These are phyloP conservation scores for Lathamus discolor DNA, from an alignment of 2,113 vertebrate species.

Conservation along the genomic window DNA sequence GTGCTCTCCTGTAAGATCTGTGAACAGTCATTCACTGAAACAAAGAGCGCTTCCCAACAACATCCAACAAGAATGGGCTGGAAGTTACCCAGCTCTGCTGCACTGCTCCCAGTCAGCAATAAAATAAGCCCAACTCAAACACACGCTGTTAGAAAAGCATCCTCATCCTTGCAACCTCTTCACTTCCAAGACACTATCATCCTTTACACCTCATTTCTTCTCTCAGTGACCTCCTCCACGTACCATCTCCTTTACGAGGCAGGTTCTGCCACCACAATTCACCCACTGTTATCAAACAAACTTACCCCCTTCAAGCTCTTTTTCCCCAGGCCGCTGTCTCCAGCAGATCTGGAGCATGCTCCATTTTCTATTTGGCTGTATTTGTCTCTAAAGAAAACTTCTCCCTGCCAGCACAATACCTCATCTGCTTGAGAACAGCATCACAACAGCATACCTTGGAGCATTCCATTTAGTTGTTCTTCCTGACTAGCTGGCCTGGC, in stretches of 20 bases:
- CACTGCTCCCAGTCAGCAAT: neutral
- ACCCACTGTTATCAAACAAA: neutral
- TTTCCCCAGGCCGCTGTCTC: neutral
- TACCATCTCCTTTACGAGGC: neutral
- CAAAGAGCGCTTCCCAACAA: neutral
- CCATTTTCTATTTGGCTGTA: neutral
- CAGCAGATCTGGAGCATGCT: neutral
- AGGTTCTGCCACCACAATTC: neutral
- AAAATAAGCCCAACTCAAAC: neutral
- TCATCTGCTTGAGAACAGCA: constrained; percentile 20
- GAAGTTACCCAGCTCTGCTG: neutral
- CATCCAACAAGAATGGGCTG: neutral
- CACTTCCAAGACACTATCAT: neutral
- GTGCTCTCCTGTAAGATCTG: neutral
- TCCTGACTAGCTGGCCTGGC: constrained; percentile 53
- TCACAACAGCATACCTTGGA: constrained; percentile 55
- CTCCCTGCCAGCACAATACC: constrained; percentile 22
- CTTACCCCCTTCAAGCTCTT: neutral
- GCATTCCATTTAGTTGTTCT: constrained; percentile 38
- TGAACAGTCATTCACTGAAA: neutral
- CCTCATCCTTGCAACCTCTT: neutral
- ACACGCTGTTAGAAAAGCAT: neutral
- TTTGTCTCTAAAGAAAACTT: neutral
- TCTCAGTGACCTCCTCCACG: neutral
- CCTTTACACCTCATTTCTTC: neutral